phyloP scores from a whole-genome alignment of 2,888 invertebrate species.

The Drosophila pseudotakahashii region DNA sequence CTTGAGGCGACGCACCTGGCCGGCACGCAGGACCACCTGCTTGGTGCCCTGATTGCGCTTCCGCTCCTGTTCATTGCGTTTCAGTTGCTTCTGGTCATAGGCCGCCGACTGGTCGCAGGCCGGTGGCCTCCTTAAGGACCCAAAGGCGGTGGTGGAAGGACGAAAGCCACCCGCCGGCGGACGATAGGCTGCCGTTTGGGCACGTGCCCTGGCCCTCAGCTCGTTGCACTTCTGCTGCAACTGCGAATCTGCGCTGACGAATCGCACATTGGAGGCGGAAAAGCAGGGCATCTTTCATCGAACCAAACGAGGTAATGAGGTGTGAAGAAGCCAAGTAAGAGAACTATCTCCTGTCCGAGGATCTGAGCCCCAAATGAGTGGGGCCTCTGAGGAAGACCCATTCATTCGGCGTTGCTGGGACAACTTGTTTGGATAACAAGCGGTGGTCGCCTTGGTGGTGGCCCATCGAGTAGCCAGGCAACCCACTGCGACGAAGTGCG shows the following conservation, averaged over 20 bases:
- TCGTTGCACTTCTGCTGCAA: conserved; percentile 60
- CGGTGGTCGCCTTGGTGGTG: conserved; percentile 65
- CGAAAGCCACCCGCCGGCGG: conserved; percentile 53
- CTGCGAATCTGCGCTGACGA: conserved; percentile 59
- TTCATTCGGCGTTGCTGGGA: conserved; percentile 19
- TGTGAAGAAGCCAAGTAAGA: too few species aligned
- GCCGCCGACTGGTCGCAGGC: conserved; percentile 56
- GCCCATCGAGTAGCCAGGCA: conserved; percentile 50
- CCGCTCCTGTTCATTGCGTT: conserved; percentile 55
- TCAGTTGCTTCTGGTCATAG: conserved; percentile 62
- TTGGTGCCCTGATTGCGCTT: conserved; percentile 60
- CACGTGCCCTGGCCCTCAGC: conserved; percentile 56
- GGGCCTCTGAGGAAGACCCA: neutral
- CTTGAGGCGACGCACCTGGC: conserved; percentile 87
- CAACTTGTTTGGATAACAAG: conserved; percentile 60
- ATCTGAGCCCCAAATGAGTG: conserved; percentile 1
- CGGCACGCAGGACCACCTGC: conserved; percentile 82
- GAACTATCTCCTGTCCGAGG: conserved; percentile 7
- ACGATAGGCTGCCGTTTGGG: conserved; percentile 65
- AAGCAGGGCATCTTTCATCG: conserved; percentile 70
- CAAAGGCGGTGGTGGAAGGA: conserved; percentile 51
- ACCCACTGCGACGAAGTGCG: conserved; percentile 27
- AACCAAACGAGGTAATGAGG: conserved; percentile 1
- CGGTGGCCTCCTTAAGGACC: conserved; percentile 40
- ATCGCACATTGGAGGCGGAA: conserved; percentile 75